Evolutionary conservation across 2,113 vertebrate species (phyloP), one percentile per base, ranked within the genome.

Genomic region (Cavia porcellus): DNA sequence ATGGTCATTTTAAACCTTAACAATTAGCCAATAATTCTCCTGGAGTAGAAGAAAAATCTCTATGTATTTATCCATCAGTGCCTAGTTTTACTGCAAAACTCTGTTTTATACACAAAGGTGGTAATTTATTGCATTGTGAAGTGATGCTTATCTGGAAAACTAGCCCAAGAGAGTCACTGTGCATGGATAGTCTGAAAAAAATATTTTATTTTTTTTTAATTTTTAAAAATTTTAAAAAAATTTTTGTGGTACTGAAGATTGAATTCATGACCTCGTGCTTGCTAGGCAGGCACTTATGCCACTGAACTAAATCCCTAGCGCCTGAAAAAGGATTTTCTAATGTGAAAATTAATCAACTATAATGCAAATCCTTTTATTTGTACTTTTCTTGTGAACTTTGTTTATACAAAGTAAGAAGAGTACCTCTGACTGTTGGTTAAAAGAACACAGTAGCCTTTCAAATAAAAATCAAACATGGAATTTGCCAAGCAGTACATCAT

Each of bases 301-400:
- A n/a, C n/a, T n/a, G n/a, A n/a, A n/a, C n/a, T n/a, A n/a, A n/a
- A n/a, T n/a, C n/a, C n/a, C 38, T 38, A 38, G 38, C 38, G 2
- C 38, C 96, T 88, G 52, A 62, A 77, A 90, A 94, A 85, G 55
- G 1, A 1, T 61, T 68, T 84, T 95, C 50, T 84, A 55, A 74
- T 92, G 20, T 84, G n/a, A 42, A 95, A 52, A 32, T 95, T 80
- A 96, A 84, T 75, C 32, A 89, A 61, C 32, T 75, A 47, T 45
- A 17, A 83, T 64, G 32, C 7, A 55, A 11, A 32, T 89, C 24
- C 84, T 30, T 94, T 87, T 24, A 68, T 72, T 57, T 38, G 1
- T 75, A 77, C 8, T 66, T 72, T 55, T 83, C 47, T 66, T 35
- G 3, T 38, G 38, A 77, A n/a, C 2, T 74, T 89, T 90, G 59